Evolutionary conservation across 1,140 invertebrate species (phyloP).

Genomic region (Ceratoteleas bidentatus): DNA sequence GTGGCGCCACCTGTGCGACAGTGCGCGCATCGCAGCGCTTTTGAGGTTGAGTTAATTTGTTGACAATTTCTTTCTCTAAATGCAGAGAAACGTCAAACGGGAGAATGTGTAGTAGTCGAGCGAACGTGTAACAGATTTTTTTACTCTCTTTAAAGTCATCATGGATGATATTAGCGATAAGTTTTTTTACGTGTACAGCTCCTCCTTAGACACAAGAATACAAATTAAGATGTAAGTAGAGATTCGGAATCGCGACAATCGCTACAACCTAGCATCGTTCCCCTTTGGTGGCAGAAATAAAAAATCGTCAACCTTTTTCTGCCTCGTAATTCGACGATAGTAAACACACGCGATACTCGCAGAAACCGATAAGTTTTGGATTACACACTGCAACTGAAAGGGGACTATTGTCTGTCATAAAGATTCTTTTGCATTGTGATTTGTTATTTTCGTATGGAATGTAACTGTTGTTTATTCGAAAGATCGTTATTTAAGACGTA

Average conservation of each 20-base stretch:
- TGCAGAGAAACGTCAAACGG: constrained; percentile 41
- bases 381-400: no score
- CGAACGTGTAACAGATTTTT: constrained; percentile 43
- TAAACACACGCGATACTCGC: constrained; percentile 17
- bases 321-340: constrained; percentile 15
- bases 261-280: no score
- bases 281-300: no score
- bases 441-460: constrained; percentile 4
- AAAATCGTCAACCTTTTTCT: constrained; percentile 8
- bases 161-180: constrained; percentile 88
- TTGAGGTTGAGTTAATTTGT: constrained; percentile 47
- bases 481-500: constrained; percentile 15
- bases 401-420: constrained; percentile 9
- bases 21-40: neutral
- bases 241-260: constrained; percentile 4
- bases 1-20: neutral
- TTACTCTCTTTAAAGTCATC: constrained; percentile 40
- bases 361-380: constrained; percentile 7
- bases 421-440: constrained; percentile 7
- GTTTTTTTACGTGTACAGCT: constrained; percentile 95
- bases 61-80: constrained; percentile 35
- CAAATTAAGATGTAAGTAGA: constrained; percentile 95
- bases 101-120: constrained; percentile 35
- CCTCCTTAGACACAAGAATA: constrained; percentile 91
- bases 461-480: constrained; percentile 18